These are phyloP conservation scores for Schizopygopsis pylzovi DNA, from an alignment of 2,797 vertebrate genomes.

Conservation along the genomic window DNA sequence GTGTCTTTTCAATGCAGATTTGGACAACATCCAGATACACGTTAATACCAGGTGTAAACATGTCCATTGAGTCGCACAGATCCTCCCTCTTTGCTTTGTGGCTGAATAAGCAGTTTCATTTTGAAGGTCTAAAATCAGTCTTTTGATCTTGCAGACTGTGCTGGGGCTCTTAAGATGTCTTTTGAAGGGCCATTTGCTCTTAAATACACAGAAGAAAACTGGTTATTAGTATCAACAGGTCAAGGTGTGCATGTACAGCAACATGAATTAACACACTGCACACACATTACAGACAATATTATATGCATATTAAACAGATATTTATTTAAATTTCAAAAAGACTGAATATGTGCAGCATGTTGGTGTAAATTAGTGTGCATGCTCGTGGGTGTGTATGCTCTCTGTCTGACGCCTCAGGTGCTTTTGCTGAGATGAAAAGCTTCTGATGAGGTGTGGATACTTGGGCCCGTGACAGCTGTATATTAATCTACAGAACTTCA, in stretches of 20 bases:
- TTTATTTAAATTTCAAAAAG: not conserved
- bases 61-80: not conserved
- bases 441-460: constrained; percentile 85
- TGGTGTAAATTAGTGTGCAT: constrained; percentile 23
- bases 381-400: constrained; percentile 52
- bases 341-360: not conserved
- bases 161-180: not conserved
- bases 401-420: constrained; percentile 85
- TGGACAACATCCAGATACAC: too few relatives aligned
- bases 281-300: not conserved
- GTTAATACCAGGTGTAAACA: not conserved
- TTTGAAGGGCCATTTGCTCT: not conserved
- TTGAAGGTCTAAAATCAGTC: not conserved
- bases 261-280: not conserved
- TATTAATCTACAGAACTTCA: constrained; percentile 98
- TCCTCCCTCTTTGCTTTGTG: not conserved
- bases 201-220: not conserved
- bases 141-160: not conserved
- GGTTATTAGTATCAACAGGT: not conserved
- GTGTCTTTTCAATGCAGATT: too few relatives aligned
- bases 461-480: constrained; percentile 97
- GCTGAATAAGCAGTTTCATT: not conserved
- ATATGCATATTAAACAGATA: not conserved
- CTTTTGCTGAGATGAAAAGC: constrained; percentile 90
- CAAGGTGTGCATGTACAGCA: not conserved